phyloP scores from a whole-genome alignment of 2,113 vertebrate genomes.

The Willisornis vidua region DNA sequence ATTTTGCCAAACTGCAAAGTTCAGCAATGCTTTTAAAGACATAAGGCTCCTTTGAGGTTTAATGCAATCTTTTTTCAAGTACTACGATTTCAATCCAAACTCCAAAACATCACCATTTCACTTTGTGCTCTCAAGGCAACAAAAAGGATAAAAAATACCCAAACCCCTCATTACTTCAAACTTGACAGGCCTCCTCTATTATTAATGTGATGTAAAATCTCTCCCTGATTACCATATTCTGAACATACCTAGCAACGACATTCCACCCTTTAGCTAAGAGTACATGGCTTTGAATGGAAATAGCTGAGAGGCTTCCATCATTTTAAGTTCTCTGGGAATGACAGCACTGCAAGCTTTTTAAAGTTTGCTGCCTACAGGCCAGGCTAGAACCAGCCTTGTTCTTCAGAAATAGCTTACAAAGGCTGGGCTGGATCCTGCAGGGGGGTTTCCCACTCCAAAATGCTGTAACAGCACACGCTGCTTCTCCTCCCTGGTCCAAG shows the following conservation, averaged over 20 bases:
- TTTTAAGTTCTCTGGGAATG: neutral
- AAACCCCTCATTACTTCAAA: neutral
- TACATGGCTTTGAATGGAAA: neutral
- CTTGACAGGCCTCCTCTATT: neutral
- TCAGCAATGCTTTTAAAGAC: conserved; percentile 25
- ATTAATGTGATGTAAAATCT: neutral
- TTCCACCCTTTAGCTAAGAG: neutral
- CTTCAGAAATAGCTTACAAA: neutral
- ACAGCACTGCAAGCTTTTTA: neutral
- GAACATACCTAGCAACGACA: neutral
- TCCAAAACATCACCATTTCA: neutral
- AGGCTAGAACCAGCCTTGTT: neutral
- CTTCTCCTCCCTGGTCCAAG: neutral
- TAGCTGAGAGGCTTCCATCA: neutral
- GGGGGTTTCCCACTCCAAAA: neutral
- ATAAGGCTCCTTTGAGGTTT: conserved; percentile 42
- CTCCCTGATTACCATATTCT: neutral
- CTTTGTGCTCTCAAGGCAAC: neutral
- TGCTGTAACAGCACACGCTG: neutral
- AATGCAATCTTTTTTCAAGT: neutral
- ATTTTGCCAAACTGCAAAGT: conserved; percentile 38
- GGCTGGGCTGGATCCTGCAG: neutral
- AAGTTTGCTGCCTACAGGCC: neutral
- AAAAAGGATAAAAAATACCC: neutral
- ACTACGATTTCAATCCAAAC: neutral